Evolutionary conservation across 2,113 vertebrate species (phyloP), one percentile per base, ranked within the genome.

Genomic region (Puntigrus tetrazona): DNA sequence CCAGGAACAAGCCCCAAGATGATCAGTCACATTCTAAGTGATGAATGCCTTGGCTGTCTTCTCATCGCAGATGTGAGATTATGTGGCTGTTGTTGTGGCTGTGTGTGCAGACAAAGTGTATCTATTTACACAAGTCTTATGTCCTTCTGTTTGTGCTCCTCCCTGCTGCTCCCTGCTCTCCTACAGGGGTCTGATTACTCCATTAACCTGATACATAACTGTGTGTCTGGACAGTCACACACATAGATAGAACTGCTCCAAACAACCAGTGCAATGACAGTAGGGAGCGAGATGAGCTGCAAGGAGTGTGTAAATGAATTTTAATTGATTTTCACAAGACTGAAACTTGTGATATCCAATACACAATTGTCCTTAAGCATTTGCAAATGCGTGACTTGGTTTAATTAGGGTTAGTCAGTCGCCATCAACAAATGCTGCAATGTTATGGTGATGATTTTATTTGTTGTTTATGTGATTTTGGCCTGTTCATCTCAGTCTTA

Each of bases 131-230:
- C 72, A 67, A 61, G 84, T 70, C 45, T 78, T 29, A 55, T 77
- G 72, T 88, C 85, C 80, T 59, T 82, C 50, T 87, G 82, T 86
- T 87, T 84, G 84, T 85, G 87, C 81, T 81, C 36, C 29, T 14
- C 78, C 81, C 18, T 83, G 69, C 65, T 57, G 88, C 88, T 85
- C 69, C 50, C 82, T 86, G 84, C 61, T 87, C 76, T 85, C 22
- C 57, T 78, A 50, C 55, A 83, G 74, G 61, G 85, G 38, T 81
- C 81, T 84, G 84, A 84, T 85, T 79, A 78, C 74, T 84, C 84
- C 86, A 83, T 84, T 87, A 84, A 86, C 74, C 84, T 89, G 81
- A 79, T 87, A 78, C 76, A 81, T 73, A 80, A 78, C 81, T 87
- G 85, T 78, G 78, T 81, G 78, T 76, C 22, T 86, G 47, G 63